phyloP scores from a whole-genome alignment of 2,113 vertebrate species.

The Prunella fulvescens region DNA sequence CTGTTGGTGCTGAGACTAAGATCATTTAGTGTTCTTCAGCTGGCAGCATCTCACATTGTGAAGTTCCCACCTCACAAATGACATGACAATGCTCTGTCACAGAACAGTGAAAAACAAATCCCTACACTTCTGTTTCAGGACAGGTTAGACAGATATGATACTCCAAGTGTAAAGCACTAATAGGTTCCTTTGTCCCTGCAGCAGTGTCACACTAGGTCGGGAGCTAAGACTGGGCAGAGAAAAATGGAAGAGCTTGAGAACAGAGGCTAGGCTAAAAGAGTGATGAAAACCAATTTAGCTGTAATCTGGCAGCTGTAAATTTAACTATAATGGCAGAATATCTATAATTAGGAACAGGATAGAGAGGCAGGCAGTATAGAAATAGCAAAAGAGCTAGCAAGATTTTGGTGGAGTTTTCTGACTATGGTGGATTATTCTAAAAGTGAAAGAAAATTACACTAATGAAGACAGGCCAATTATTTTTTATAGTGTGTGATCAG shows the following conservation, averaged over 20 bases:
- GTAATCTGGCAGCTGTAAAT: slow-evolving; percentile 6
- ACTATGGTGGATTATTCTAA: neutral
- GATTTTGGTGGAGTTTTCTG: neutral
- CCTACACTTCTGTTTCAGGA: neutral
- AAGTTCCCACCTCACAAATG: neutral
- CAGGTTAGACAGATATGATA: neutral
- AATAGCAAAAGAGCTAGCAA: slow-evolving; percentile 3
- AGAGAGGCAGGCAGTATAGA: neutral
- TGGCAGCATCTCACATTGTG: neutral
- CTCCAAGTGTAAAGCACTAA: neutral
- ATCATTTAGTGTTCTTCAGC: neutral
- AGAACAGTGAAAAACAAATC: neutral
- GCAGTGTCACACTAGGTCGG: neutral
- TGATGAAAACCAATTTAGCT: neutral
- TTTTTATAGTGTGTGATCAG: neutral
- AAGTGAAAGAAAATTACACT: slow-evolving; percentile 39
- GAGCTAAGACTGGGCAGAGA: neutral
- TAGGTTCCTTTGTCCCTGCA: neutral
- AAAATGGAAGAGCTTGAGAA: neutral
- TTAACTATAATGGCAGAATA: slow-evolving; percentile 5
- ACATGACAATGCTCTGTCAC: neutral
- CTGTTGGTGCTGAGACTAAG: neutral
- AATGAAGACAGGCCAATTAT: neutral
- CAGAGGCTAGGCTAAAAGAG: neutral
- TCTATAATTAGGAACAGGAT: neutral